These are phyloP conservation scores for Tribolium freemani DNA, from an alignment of 2,888 invertebrate genomes.

Conservation along the genomic window DNA sequence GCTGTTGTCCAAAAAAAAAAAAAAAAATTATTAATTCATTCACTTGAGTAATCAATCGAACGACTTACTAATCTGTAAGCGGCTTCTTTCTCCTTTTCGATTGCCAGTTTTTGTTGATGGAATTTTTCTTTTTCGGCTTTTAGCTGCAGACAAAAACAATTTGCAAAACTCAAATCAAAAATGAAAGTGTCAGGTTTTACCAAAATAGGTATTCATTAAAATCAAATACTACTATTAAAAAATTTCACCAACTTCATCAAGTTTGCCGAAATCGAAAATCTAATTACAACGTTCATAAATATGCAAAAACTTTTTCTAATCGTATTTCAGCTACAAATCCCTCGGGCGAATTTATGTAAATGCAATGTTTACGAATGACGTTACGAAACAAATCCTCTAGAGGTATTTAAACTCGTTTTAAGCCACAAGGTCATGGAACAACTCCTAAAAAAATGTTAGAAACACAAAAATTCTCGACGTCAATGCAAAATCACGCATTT, in stretches of 20 bases:
- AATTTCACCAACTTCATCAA: too few relatives aligned
- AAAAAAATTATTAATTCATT: constrained; percentile 1
- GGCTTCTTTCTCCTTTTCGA: constrained; percentile 69
- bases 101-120: constrained; percentile 66
- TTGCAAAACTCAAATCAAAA: background rate
- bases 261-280: too few relatives aligned
- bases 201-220: too few relatives aligned
- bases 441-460: background rate
- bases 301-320: background rate
- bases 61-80: constrained; percentile 67
- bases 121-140: constrained; percentile 69
- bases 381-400: constrained; percentile 1
- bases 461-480: background rate
- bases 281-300: background rate
- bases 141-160: constrained; percentile 62
- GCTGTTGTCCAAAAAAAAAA: constrained; percentile 57
- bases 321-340: background rate
- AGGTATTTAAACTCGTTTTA: constrained; percentile 13
- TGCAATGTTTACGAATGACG: constrained; percentile 13
- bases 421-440: constrained; percentile 13
- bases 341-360: constrained; percentile 16
- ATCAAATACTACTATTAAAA: too few relatives aligned
- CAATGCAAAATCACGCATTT: background rate
- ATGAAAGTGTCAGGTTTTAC: background rate
- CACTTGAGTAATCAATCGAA: background rate